These are phyloP conservation scores for Ailuropoda melanoleuca DNA, from an alignment of 2,113 vertebrate genomes.

Conservation along the genomic window DNA sequence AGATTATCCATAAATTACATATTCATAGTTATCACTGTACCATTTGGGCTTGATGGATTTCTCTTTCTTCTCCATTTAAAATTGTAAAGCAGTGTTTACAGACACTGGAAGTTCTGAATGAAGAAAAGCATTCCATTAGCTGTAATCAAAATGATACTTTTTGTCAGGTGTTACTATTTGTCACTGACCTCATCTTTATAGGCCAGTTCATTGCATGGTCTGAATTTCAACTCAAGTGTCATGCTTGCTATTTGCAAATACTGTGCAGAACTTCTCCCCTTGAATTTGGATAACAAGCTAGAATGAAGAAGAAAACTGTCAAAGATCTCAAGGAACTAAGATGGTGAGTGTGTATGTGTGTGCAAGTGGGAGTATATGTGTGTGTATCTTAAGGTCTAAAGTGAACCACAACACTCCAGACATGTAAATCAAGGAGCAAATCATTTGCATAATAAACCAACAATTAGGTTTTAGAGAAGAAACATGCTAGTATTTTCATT, in stretches of 20 bases:
- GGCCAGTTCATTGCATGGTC: constrained; percentile 35
- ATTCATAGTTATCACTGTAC: constrained; percentile 27
- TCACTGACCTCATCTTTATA: constrained; percentile 59
- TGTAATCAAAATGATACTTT: constrained; percentile 48
- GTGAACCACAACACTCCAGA: constrained; percentile 17
- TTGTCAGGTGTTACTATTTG: constrained; percentile 64
- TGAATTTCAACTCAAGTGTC: constrained; percentile 61
- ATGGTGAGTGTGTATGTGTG: not conserved
- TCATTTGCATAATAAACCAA: not conserved
- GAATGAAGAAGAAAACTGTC: constrained; percentile 43
- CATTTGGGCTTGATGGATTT: not conserved
- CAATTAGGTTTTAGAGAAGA: not conserved
- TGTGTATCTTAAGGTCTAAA: constrained; percentile 49
- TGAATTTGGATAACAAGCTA: constrained; percentile 34
- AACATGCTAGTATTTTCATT: not conserved
- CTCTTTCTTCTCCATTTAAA: constrained; percentile 46
- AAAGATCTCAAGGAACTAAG: constrained; percentile 45
- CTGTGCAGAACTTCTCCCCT: not conserved
- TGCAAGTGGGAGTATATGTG: not conserved
- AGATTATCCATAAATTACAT: constrained; percentile 1
- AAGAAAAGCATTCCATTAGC: constrained; percentile 26
- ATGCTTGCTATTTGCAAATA: constrained; percentile 38
- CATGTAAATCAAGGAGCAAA: not conserved
- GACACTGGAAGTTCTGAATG: not conserved
- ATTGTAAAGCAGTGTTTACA: not conserved